Evolutionary conservation across 2,888 invertebrate genomes (phyloP).

Genomic region (Pyrrhia umbra): DNA sequence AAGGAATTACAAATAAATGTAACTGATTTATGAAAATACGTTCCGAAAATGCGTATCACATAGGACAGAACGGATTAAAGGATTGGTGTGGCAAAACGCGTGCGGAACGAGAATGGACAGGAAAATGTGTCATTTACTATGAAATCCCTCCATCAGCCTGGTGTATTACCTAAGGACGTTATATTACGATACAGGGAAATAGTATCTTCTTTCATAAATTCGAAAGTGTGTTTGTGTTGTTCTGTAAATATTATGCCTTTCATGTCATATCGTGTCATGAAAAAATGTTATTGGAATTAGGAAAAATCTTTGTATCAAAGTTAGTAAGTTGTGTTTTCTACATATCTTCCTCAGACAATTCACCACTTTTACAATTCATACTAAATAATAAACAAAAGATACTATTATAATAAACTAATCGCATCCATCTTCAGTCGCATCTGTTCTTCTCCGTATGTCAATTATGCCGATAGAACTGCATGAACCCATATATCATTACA

Average conservation of each 20-base stretch:
- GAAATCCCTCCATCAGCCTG: constrained; percentile 46
- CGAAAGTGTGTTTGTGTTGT: constrained; percentile 1
- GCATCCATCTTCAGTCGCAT: too few relatives aligned
- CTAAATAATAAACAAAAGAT: too few relatives aligned
- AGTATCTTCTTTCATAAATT: constrained; percentile 43
- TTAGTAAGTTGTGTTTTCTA: too few relatives aligned
- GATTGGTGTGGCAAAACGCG: constrained; percentile 40
- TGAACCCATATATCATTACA: not conserved
- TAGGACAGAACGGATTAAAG: constrained; percentile 42
- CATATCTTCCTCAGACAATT: too few relatives aligned
- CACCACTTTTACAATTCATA: too few relatives aligned
- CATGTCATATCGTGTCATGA: not conserved
- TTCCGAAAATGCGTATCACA: constrained; percentile 28
- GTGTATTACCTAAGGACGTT: constrained; percentile 42
- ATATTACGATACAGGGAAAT: constrained; percentile 40
- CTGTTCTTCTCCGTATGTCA: not conserved
- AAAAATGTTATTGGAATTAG: not conserved
- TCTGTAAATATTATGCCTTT: too few relatives aligned
- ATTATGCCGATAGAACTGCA: not conserved
- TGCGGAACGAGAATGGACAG: constrained; percentile 44
- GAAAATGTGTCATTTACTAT: constrained; percentile 51
- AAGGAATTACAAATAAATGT: not conserved
- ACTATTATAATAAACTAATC: too few relatives aligned
- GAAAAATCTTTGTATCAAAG: too few relatives aligned
- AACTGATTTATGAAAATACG: constrained; percentile 19